These are phyloP conservation scores for Polydrusus tereticollis DNA, from an alignment of 2,888 invertebrate genomes.

Conservation along the genomic window DNA sequence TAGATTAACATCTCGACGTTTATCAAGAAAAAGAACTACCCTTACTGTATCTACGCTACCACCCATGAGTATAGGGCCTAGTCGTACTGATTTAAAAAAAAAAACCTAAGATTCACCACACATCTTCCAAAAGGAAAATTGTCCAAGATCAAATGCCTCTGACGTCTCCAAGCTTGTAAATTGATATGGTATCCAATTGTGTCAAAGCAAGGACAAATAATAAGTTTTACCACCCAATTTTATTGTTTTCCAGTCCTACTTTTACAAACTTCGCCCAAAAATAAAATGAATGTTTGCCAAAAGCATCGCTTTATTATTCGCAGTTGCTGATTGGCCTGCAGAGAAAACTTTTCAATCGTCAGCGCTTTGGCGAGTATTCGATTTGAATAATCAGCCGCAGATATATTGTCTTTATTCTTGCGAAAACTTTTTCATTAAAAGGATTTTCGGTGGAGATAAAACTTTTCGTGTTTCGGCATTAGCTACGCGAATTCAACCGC, in stretches of 20 bases:
- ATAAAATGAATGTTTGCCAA: conserved; percentile 34
- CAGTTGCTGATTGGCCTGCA: conserved; percentile 32
- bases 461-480: conserved; percentile 11
- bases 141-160: no score
- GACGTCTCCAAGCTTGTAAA: no score
- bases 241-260: background rate
- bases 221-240: background rate
- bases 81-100: no score
- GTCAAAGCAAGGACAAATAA: background rate
- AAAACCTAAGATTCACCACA: no score
- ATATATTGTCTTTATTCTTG: conserved; percentile 42
- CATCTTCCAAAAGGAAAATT: no score
- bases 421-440: conserved; percentile 39
- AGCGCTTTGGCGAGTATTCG: conserved; percentile 27
- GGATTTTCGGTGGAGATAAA: conserved; percentile 2
- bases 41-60: no score
- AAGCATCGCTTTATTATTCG: conserved; percentile 29
- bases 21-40: no score
- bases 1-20: no score
- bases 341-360: conserved; percentile 39
- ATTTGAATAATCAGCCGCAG: conserved; percentile 40
- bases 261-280: conserved; percentile 30
- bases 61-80: no score
- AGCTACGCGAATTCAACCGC: background rate
- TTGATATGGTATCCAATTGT: background rate